Base-by-base conservation (phyloP, 1,140 invertebrate genomes). In the Mylabris phalerata region DNA sequence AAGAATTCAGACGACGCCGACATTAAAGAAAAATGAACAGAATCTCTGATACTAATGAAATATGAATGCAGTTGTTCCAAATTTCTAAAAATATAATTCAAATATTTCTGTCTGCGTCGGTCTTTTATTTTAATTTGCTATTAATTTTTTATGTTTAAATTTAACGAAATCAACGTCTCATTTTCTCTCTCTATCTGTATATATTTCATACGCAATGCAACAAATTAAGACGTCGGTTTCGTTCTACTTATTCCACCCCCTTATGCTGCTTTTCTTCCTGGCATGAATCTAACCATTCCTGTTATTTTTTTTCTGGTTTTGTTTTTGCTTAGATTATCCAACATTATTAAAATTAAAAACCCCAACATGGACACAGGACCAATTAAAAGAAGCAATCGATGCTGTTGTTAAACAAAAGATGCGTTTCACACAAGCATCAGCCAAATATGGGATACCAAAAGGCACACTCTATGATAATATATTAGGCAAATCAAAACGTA, bases 391-490 rank as follows among this genome's bases (percentile, higher is more conserved):
- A 66, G 87, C 86, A 27, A 88, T 88, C 61, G 81, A 85, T 61
- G 85, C 85, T 1, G 85, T 89, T 41, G 84, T 88, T 56, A 85
- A 80, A 11, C 86, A 88, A 73, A 80, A 80, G 71, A 86, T 89
- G 85, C 81, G 85, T 44, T 89, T 89, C 74, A 87, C 87, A 6
- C 84, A 87, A 69, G 87, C 86, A 0, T 82, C 85, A 2, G 79
- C 82, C 3, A 77, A 81, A 58, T 89, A 82, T 73, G 82, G 84
- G 54, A 87, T 89, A 70, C 87, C 87, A 0, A 89, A 89, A 73
- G 86, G 86, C 13, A 89, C 87, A 2, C 77, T 89, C 10, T 89
- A 88, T 75, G 86, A 88, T 76, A 89, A 88, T 72, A 88, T 89
- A 67, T 75, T 89, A 50, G 87, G 87, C 9, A 89, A 89, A 75